A percentile compares a stretch with the other conserved stretches of the same genome.
Conservation (phyloP, 2,888 invertebrate species). For the Calephelis perditalis region DNA sequence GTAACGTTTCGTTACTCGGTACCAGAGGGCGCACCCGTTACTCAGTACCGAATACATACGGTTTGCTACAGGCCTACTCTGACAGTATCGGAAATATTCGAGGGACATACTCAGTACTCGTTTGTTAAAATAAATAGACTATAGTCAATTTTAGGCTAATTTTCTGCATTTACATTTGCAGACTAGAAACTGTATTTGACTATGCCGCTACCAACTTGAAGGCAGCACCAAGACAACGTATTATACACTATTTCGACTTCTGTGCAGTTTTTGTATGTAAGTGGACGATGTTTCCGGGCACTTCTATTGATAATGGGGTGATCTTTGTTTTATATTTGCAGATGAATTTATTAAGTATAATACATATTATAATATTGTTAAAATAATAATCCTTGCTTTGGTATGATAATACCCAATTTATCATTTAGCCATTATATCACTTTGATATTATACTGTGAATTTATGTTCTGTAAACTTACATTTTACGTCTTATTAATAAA, state of each 20-base stretch:
- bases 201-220: conserved; percentile 8
- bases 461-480: too few species aligned
- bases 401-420: too few species aligned
- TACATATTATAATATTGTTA: too few species aligned
- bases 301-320: neutral
- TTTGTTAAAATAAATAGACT: too few species aligned
- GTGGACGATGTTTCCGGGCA: neutral
- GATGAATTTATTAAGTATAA: too few species aligned
- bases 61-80: conserved; percentile 2
- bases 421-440: too few species aligned
- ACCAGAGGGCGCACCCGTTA: conserved; percentile 6
- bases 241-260: neutral
- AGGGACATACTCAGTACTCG: too few species aligned
- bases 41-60: conserved; percentile 11
- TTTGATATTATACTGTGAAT: too few species aligned
- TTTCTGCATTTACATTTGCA: conserved; percentile 11
- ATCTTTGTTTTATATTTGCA: too few species aligned
- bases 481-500: too few species aligned
- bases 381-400: too few species aligned
- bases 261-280: neutral
- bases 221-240: conserved; percentile 1
- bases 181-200: conserved; percentile 3
- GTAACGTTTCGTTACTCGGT: conserved; percentile 12
- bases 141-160: neutral
- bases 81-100: too few species aligned